These are phyloP conservation scores for Euura saliciscinereae DNA, from an alignment of 1,140 invertebrate species.

Conservation along the genomic window DNA sequence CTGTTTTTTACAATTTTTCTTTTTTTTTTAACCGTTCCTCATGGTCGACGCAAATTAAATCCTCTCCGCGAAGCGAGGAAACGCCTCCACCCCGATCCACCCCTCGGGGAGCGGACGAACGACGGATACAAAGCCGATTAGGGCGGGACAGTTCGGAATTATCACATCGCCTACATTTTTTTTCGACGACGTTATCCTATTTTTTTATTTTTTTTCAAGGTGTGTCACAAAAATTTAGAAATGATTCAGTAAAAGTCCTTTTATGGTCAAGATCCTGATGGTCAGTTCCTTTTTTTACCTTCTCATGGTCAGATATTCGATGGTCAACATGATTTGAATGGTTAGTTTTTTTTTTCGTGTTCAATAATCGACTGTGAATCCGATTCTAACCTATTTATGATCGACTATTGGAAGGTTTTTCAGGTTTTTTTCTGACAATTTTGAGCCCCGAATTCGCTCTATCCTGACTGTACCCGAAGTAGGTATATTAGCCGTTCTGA, in stretches of 20 bases:
- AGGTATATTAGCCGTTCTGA: constrained; percentile 31
- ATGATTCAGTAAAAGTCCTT: no score
- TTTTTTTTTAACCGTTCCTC: constrained; percentile 28
- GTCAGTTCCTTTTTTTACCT: no score
- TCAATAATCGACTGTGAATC: no score
- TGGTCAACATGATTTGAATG: no score
- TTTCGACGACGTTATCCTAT: no score
- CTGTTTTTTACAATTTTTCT: constrained; percentile 49
- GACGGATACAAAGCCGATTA: constrained; percentile 49
- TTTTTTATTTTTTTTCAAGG: no score
- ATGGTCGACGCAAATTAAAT: constrained; percentile 53
- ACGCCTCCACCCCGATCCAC: constrained; percentile 13
- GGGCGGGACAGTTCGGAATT: constrained; percentile 42
- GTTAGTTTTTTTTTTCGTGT: no score
- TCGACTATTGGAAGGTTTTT: no score
- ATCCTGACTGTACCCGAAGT: not conserved
- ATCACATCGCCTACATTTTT: constrained; percentile 42
- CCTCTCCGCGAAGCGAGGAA: constrained; percentile 38
- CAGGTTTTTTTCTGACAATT: constrained; percentile 11
- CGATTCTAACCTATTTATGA: no score
- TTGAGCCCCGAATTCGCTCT: not conserved
- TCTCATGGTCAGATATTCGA: no score
- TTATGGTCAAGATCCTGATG: no score
- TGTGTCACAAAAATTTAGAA: no score
- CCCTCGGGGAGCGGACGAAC: constrained; percentile 24